Base-by-base conservation (phyloP, 2,797 vertebrate genomes). In the Cossypha dichroa region DNA sequence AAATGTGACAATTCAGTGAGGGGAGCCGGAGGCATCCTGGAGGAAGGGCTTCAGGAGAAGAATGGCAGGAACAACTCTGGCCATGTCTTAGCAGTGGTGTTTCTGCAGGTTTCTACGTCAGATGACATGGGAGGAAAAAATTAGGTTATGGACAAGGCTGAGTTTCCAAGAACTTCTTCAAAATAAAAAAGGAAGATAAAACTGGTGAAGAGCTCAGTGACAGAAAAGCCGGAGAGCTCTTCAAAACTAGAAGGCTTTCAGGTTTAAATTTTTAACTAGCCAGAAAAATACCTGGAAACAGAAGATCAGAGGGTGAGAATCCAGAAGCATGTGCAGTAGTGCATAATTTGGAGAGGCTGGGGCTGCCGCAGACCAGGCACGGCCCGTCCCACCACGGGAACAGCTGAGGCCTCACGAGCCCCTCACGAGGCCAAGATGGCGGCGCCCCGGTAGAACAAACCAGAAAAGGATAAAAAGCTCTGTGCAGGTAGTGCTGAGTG, bases 321-420 rank as follows among this genome's bases (percentile, higher is more conserved):
- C 22, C 64, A 85, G 59, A 76, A 79, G 34, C 3, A 22, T 1
- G 46, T 1, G 41, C 46, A 51, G 6, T 3, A 25, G 29, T 29
- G 18, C 26, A 13, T 51, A 48, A 11, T 19, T 29, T 51, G 41
- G 56, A 43, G 34, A 12, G 41, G 51, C 11, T 0, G 0, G n/a
- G 45, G n/a, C 45, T 84, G 60, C 26, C 20, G 3, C 11, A 36
- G 49, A 4, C 11, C 2, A 5, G 33, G 38, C 18, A 25, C 7
- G 11, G 40, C 13, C 4, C 0, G 5, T 54, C 34, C 54, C 48
- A 19, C 5, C 2, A 0, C 40, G 55, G 45, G 29, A 23, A 6
- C 0, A 0, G 54, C 64, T 11, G 25, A 56, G 67, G 38, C 58
- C 12, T 5, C 52, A 36, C 5, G 0, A 20, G 34, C 10, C 20